These are phyloP conservation scores for Sphecodes monilicornis DNA, from an alignment of 2,888 invertebrate genomes.

Conservation along the genomic window DNA sequence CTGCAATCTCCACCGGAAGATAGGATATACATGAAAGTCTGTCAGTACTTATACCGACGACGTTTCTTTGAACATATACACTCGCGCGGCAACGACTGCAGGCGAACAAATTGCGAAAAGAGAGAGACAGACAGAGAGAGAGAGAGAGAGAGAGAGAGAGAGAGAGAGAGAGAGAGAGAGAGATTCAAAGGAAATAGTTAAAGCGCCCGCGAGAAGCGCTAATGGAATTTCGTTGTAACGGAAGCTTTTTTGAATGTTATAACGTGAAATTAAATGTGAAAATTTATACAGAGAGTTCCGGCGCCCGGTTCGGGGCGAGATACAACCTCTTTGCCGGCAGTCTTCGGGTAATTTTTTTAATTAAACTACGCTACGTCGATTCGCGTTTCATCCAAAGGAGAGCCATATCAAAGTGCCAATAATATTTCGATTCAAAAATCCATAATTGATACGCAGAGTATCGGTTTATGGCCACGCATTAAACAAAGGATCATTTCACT, in stretches of 20 bases:
- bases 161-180: constrained; percentile 52
- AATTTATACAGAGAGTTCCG: background rate
- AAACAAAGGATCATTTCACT: background rate
- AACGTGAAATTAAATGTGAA: constrained; percentile 44
- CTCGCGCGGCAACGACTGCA: constrained; percentile 54
- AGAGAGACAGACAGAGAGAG: constrained; percentile 58
- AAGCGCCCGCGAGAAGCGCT: constrained; percentile 59
- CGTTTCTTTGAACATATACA: constrained; percentile 63
- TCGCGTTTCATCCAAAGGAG: background rate
- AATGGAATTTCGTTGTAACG: constrained; percentile 70
- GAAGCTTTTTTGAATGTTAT: constrained; percentile 56
- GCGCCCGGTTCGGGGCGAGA: background rate
- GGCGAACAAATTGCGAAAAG: constrained; percentile 63
- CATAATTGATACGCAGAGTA: background rate
- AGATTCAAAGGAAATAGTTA: constrained; percentile 70
- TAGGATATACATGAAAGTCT: constrained; percentile 46
- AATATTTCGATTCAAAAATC: background rate
- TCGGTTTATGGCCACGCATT: background rate
- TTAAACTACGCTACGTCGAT: background rate
- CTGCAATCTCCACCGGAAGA: constrained; percentile 31
- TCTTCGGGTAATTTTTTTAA: background rate
- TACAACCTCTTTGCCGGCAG: background rate
- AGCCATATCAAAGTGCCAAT: background rate
- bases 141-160: constrained; percentile 50
- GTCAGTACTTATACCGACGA: constrained; percentile 51